Conservation (phyloP, 2,888 invertebrate species). For the Leptopilina drosophilae region DNA sequence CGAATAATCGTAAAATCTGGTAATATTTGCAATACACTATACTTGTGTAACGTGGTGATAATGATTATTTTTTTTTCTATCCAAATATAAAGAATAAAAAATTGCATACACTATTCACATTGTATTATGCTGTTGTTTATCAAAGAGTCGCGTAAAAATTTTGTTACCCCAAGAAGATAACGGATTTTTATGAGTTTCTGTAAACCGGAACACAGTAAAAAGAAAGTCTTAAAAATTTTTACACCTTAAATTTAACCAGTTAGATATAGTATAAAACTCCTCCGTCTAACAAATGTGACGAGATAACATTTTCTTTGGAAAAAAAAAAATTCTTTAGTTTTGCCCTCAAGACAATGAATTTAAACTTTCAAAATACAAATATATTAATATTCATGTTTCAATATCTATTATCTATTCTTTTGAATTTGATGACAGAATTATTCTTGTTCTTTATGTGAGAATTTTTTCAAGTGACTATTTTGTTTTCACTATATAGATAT, state of each 20-base stretch:
- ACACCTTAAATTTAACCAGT: slow-evolving; percentile 5
- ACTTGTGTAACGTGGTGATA: background rate
- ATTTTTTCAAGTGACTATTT: too few species aligned
- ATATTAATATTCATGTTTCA: too few species aligned
- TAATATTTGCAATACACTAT: background rate
- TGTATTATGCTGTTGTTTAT: background rate
- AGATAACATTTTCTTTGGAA: background rate
- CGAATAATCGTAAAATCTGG: background rate
- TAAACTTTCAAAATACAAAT: too few species aligned
- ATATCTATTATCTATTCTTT: too few species aligned
- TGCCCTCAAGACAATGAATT: too few species aligned
- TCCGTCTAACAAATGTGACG: background rate
- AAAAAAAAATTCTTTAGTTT: background rate
- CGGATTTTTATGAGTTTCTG: slow-evolving; percentile 6
- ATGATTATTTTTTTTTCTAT: background rate
- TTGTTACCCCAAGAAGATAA: background rate
- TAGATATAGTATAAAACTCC: background rate
- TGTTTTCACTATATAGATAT: too few species aligned
- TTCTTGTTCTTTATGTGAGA: too few species aligned
- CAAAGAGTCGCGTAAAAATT: background rate
- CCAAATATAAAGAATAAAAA: background rate
- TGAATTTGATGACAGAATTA: too few species aligned
- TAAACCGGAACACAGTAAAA: slow-evolving; percentile 1
- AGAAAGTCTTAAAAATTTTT: slow-evolving; percentile 12
- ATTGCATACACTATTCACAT: background rate